Base-by-base conservation (phyloP, 2,888 invertebrate species). In the Galerucella nymphaeae region DNA sequence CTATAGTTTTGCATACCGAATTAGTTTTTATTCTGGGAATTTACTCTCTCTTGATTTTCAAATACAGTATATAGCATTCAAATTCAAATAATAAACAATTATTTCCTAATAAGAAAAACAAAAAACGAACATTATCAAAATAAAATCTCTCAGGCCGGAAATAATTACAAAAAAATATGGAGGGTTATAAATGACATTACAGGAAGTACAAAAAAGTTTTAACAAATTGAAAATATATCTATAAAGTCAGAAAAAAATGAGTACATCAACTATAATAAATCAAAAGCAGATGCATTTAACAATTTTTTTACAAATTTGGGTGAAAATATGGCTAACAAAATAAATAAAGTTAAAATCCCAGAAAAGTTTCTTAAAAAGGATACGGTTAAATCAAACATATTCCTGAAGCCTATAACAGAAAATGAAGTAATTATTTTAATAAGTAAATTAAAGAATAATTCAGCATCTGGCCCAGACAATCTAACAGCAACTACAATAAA, bases 101-200 rank as follows among this genome's bases (percentile, higher is more conserved):
- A 8, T 6, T 42, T 42, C 16, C 18, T 63, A 30, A 71, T 71
- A 14, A 66, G 45, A 67, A 66, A 42, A 67, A 69, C 53, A 13
- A 64, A 68, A 67, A 68, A 72, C 48, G 62, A 68, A 59, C 64
- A n/a, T 69, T 72, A 72, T 59, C 18, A 72, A 50, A 16, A 68
- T 14, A 72, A 72, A 65, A 64, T 72, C 14, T 20, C 9, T 14
- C 55, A 72, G 48, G 72, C 67, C 2, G 66, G 61, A 59, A 63
- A 63, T 3, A 18, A 67, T 53, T 42, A 13, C 55, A 62, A 71
- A 61, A 66, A 66, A 67, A 55, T 71, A 16, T 70, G 59, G 65
- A 70, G 57, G 18, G 58, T 70, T 38, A 66, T 61, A 23, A 71
- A 71, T 53, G 66, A 71, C 45, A 20, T n/a, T 55, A 57, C 63